A percentile compares a stretch with the other conserved stretches of the same genome.
Evolutionary conservation across 2,797 vertebrate genomes (phyloP).

Genomic region (Pipistrellus nathusii): DNA sequence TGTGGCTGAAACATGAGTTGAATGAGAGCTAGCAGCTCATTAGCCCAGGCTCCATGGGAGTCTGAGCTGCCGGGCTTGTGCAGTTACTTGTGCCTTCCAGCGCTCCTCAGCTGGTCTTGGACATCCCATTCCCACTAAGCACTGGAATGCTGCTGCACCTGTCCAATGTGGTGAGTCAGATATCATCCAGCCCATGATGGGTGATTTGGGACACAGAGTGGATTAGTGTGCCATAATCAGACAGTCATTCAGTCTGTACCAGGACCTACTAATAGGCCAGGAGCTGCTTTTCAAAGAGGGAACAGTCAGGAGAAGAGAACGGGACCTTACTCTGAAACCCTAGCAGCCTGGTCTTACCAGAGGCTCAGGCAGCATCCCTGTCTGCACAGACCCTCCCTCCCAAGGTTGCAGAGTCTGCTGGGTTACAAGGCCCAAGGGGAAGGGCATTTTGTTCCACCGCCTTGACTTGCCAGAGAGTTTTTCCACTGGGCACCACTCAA

Average conservation of each 20-base stretch:
- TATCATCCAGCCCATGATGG: background rate
- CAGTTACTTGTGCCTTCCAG: background rate
- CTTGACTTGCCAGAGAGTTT: background rate
- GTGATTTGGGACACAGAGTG: background rate
- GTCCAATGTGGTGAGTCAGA: background rate
- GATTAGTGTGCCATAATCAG: background rate
- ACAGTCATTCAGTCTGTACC: background rate
- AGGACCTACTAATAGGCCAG: background rate
- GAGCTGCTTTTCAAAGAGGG: background rate
- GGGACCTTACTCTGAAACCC: background rate
- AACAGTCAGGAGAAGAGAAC: background rate
- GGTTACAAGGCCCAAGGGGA: background rate
- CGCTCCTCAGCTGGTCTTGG: background rate
- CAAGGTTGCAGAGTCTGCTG: background rate
- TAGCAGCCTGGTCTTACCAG: background rate
- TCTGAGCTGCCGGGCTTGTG: background rate
- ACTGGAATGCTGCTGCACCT: background rate
- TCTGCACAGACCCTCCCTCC: background rate
- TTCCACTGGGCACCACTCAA: background rate
- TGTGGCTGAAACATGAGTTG: background rate
- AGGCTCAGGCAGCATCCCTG: background rate
- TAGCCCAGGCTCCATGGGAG: background rate
- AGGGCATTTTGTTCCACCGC: background rate
- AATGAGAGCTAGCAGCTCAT: accelerated
- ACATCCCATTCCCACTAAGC: background rate